phyloP scores from a whole-genome alignment of 2,888 invertebrate genomes.

The Lamproptera curius region DNA sequence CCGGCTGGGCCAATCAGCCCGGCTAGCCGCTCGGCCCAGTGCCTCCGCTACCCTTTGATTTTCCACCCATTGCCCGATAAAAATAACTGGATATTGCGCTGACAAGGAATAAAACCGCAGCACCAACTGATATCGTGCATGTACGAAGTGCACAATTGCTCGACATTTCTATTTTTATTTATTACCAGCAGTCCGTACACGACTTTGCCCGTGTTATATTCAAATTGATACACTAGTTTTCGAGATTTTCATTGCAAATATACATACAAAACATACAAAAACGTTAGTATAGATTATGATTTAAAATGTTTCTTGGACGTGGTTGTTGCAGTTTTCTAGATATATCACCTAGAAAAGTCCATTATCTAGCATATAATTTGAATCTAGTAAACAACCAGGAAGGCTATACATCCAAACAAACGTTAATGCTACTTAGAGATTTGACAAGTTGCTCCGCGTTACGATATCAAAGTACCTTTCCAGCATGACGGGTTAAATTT shows the following conservation, averaged over 20 bases:
- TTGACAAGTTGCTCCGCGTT: constrained; percentile 3
- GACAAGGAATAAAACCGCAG: neutral
- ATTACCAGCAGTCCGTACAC: too few species aligned
- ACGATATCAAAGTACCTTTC: constrained; percentile 1
- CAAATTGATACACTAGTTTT: too few species aligned
- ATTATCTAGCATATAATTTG: neutral
- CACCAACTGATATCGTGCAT: too few species aligned
- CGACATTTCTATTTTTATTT: too few species aligned
- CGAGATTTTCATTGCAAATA: too few species aligned
- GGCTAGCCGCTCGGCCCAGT: constrained; percentile 6
- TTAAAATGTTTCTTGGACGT: too few species aligned
- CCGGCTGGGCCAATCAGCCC: constrained; percentile 5
- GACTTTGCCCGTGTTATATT: too few species aligned
- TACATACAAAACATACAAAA: too few species aligned
- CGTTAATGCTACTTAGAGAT: neutral
- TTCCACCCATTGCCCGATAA: constrained; percentile 39
- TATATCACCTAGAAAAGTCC: neutral
- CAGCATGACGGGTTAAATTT: constrained; percentile 5
- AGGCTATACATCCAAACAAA: neutral
- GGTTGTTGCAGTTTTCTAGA: too few species aligned
- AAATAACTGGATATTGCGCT: constrained; percentile 35
- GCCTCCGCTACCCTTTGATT: constrained; percentile 37
- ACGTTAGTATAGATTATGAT: too few species aligned
- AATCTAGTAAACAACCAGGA: neutral
- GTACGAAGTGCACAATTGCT: too few species aligned